phyloP scores from a whole-genome alignment of 2,797 vertebrate species.

The Melanotaenia maccullochi region DNA sequence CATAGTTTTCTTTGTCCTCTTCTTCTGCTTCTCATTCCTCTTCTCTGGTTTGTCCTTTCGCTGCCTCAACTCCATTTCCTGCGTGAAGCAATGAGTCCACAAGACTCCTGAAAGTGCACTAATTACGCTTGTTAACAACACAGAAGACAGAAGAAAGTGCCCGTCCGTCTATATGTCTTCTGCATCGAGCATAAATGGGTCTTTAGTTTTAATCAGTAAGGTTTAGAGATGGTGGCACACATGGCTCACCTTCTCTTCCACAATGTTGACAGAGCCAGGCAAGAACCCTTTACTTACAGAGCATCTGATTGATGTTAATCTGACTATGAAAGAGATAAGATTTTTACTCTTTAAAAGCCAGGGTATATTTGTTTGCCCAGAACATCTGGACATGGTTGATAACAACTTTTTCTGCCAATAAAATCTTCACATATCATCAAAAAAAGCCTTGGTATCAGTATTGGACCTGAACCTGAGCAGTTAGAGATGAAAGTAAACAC shows the following conservation, averaged over 20 bases:
- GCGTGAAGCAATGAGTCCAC: too few species aligned
- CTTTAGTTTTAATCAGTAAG: neutral
- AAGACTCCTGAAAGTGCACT: too few species aligned
- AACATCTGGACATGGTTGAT: neutral
- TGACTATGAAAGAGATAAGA: neutral
- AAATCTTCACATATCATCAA: conserved; percentile 2
- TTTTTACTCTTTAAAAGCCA: neutral
- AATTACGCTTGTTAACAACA: too few species aligned
- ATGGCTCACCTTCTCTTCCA: neutral
- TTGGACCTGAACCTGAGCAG: conserved; percentile 13
- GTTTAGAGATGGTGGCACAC: neutral
- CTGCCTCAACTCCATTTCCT: too few species aligned
- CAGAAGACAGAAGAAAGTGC: too few species aligned
- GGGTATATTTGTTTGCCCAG: too few species aligned
- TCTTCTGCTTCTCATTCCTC: too few species aligned
- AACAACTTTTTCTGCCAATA: conserved; percentile 2
- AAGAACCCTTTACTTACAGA: neutral
- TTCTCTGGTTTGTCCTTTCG: too few species aligned
- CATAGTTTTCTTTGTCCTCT: too few species aligned
- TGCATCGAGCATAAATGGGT: too few species aligned
- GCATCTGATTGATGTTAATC: neutral
- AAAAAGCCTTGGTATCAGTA: neutral
- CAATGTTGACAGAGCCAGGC: neutral
- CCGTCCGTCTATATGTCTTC: too few species aligned
- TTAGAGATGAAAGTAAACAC: conserved; percentile 17